These are phyloP conservation scores for Garra rufa DNA, from an alignment of 2,113 vertebrate genomes.

Conservation along the genomic window DNA sequence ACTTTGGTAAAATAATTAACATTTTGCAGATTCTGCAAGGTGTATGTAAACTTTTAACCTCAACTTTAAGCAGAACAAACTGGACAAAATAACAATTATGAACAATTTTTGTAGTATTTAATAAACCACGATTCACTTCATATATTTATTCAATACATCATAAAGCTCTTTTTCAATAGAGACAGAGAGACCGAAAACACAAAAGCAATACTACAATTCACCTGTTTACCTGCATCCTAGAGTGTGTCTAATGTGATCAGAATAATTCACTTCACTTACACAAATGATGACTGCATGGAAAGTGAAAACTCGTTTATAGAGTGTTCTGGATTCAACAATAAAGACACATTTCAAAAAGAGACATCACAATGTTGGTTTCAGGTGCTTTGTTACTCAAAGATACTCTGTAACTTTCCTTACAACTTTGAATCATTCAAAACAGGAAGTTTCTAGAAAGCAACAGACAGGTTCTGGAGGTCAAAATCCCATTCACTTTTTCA, in stretches of 20 bases:
- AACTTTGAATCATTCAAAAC: not conserved
- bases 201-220: not conserved
- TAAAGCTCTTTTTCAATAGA: not conserved
- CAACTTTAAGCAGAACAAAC: not conserved
- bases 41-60: too few relatives aligned
- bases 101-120: not conserved
- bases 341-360: not conserved
- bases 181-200: not conserved
- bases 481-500: constrained; percentile 9
- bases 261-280: not conserved
- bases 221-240: not conserved
- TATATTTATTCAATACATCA: not conserved
- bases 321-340: not conserved
- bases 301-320: not conserved
- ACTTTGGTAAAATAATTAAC: too few relatives aligned
- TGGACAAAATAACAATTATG: not conserved
- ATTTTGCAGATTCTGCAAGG: too few relatives aligned
- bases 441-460: not conserved
- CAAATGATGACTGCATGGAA: not conserved
- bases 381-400: not conserved
- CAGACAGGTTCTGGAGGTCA: not conserved
- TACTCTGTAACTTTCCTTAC: not conserved
- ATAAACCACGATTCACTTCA: not conserved
- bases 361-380: not conserved
- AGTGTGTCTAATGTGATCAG: not conserved